Evolutionary conservation across 2,113 vertebrate genomes (phyloP).

Genomic region (Haemorhous mexicanus): DNA sequence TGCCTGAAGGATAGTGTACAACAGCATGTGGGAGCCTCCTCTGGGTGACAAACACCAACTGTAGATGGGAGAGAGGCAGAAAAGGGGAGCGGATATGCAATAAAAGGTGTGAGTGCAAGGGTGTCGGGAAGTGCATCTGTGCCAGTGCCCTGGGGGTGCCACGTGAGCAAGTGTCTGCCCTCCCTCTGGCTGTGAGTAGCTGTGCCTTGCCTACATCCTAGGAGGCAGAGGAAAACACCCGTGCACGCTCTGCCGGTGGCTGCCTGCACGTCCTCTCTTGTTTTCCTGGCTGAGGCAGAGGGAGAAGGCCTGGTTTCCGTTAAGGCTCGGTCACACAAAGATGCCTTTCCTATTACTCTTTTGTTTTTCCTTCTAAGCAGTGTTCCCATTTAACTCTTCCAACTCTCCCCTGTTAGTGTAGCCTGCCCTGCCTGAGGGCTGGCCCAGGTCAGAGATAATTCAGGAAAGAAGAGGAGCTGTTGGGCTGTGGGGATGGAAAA

Average conservation of each 20-base stretch:
- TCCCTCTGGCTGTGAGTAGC: not conserved
- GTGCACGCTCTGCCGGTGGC: not conserved
- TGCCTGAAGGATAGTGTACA: not conserved
- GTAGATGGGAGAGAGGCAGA: not conserved
- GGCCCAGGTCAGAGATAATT: not conserved
- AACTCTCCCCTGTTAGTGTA: not conserved
- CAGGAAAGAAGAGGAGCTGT: not conserved
- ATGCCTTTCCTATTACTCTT: slow-evolving; percentile 77
- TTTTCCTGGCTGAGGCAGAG: slow-evolving; percentile 34
- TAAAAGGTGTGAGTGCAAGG: rapidly evolving
- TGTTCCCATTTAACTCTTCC: slow-evolving; percentile 68
- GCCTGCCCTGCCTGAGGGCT: not conserved
- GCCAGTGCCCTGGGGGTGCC: rapidly evolving
- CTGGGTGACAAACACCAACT: not conserved
- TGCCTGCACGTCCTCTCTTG: slow-evolving; percentile 11
- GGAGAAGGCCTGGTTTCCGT: slow-evolving; percentile 69
- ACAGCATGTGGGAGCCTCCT: not conserved
- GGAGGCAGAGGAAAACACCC: not conserved
- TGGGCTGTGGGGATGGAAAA: not conserved
- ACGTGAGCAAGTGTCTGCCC: not conserved
- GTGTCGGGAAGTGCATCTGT: rapidly evolving
- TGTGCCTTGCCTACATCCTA: not conserved
- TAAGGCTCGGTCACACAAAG: slow-evolving; percentile 69
- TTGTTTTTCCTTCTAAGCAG: slow-evolving; percentile 70
- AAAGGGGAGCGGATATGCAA: rapidly evolving